Evolutionary conservation across 2,113 vertebrate species (phyloP), one percentile per base, ranked within the genome.

Genomic region (Phyllostomus hastatus): DNA sequence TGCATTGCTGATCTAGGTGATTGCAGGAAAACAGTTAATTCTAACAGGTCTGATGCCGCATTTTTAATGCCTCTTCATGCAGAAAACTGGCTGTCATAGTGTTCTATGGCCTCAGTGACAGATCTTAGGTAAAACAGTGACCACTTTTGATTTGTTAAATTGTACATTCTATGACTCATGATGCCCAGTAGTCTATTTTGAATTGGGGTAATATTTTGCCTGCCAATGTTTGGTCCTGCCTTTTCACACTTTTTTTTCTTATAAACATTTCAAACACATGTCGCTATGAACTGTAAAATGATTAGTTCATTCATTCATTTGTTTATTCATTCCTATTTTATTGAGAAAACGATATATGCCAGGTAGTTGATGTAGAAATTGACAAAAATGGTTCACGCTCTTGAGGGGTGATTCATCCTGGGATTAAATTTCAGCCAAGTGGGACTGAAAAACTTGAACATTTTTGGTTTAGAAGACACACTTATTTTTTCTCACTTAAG

Each of bases 341-440:
- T 80, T 59, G 75, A 95, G 54, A 38, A 84, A 50, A 78, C 7
- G 80, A 24, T 38, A 35, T 20, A 41, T 50, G 5, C 61, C 46
- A 95, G 38, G 1, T 59, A 67, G 46, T n/a, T 73, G 9, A 54
- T 7, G 11, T 50, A 87, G 26, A 87, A 84, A 90, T 48, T 33
- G 10, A 26, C 82, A 48, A 95, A 70, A 90, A 64, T 69, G 22
- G 22, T 54, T 90, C 7, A 83, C 46, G 15, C 10, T 66, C 8
- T 82, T 61, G 4, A 82, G n/a, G 10, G 5, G 28, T 95, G 81
- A 72, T 91, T 84, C 19, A 88, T 67, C 78, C 85, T 61, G n/a
- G n/a, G 66, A 80, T 54, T 94, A 46, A 85, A 81, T 96, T 96
- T 94, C 11, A 75, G 22, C 10, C 48, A 88, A 70, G 88, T 69